A percentile compares a stretch with the other conserved stretches of the same genome.
Evolutionary conservation across 2,113 vertebrate species (phyloP).

Genomic region (Clarias batrachus): DNA sequence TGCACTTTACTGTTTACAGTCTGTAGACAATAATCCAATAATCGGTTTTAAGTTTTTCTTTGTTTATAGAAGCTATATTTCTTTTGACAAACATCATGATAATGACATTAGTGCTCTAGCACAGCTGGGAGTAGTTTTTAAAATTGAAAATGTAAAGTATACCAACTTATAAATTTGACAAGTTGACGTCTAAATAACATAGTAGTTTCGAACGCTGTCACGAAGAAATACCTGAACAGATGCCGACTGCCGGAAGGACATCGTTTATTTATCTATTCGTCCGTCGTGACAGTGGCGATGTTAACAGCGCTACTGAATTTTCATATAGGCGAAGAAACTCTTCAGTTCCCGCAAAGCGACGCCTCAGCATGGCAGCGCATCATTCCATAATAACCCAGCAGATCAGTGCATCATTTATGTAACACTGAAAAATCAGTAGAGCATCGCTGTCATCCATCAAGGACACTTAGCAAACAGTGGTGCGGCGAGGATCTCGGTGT

Average conservation of each 20-base stretch:
- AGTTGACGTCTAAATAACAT: background rate
- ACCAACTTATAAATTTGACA: constrained; percentile 3
- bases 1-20: background rate
- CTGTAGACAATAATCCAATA: background rate
- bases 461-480: constrained; percentile 25
- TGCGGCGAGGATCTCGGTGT: constrained; percentile 1
- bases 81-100: background rate
- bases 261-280: background rate
- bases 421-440: constrained; percentile 16
- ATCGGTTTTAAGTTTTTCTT: background rate
- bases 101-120: background rate
- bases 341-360: background rate
- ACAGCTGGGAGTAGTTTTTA: background rate
- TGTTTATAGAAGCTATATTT: background rate
- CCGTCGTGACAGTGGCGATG: no score
- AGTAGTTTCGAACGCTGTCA: background rate
- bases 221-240: constrained; percentile 19
- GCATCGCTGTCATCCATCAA: constrained; percentile 40
- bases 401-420: constrained; percentile 32
- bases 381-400: constrained; percentile 13
- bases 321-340: background rate
- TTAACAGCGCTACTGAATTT: background rate
- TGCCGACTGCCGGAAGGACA: background rate
- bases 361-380: background rate
- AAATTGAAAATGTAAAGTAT: background rate